Evolutionary conservation across 2,888 invertebrate genomes (phyloP).

Genomic region (Lasioglossum leucozonium): DNA sequence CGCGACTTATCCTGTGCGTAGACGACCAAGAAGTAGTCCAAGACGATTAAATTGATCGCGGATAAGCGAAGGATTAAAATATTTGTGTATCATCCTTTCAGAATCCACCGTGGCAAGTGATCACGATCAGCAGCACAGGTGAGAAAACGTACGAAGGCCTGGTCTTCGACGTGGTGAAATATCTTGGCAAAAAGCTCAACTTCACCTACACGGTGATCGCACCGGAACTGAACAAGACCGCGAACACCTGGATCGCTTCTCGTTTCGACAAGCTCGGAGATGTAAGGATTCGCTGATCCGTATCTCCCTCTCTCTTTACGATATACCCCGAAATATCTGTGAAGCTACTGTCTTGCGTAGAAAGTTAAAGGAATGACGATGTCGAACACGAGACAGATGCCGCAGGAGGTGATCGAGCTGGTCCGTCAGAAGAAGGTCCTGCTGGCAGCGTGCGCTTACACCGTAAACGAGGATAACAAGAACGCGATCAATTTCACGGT

Average conservation of each 20-base stretch:
- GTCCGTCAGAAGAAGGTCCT: slow-evolving; percentile 86
- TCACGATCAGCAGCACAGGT: slow-evolving; percentile 87
- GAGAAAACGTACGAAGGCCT: slow-evolving; percentile 88
- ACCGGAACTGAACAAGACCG: slow-evolving; percentile 7
- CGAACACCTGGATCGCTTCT: slow-evolving; percentile 8
- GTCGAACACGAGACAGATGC: slow-evolving; percentile 79
- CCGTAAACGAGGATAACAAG: slow-evolving; percentile 86
- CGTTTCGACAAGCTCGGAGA: slow-evolving; percentile 36
- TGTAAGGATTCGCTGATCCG: background rate
- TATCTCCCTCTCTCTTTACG: accelerated
- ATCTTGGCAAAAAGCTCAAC: slow-evolving; percentile 91
- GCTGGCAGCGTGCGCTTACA: slow-evolving; percentile 87
- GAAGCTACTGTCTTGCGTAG: slow-evolving; percentile 16
- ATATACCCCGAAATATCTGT: background rate
- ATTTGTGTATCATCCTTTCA: slow-evolving; percentile 84
- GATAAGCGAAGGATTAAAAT: background rate
- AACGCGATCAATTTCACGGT: slow-evolving; percentile 90
- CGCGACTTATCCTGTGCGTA: slow-evolving; percentile 91
- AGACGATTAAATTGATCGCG: too few species aligned
- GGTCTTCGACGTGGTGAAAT: slow-evolving; percentile 92
- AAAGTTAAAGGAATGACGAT: slow-evolving; percentile 46
- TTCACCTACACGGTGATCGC: slow-evolving; percentile 88
- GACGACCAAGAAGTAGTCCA: background rate
- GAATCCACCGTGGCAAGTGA: slow-evolving; percentile 96
- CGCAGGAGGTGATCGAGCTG: slow-evolving; percentile 85